A percentile compares a stretch with the other conserved stretches of the same genome.
phyloP scores from a whole-genome alignment of 2,888 invertebrate genomes.

The Sylvicola cinctus region DNA sequence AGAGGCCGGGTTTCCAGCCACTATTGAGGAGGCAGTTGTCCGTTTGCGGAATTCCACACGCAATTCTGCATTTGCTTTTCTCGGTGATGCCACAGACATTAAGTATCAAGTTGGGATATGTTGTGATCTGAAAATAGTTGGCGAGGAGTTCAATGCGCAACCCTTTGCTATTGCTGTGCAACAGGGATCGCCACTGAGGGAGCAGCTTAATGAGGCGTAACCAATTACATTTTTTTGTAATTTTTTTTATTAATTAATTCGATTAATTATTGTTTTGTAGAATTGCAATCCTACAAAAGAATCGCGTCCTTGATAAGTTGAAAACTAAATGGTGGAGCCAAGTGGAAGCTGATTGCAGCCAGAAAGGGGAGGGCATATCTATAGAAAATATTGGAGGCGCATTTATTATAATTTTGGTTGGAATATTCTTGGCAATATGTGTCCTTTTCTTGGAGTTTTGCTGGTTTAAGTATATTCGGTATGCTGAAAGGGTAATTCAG shows the following conservation, averaged over 20 bases:
- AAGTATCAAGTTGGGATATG: constrained; percentile 28
- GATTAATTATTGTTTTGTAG: constrained; percentile 38
- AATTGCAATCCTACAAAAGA: constrained; percentile 78
- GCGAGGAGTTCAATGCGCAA: constrained; percentile 92
- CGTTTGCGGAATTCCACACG: constrained; percentile 45
- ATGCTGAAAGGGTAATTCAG: no score
- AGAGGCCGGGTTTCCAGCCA: constrained; percentile 57
- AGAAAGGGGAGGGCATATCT: constrained; percentile 91
- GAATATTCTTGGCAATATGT: no score
- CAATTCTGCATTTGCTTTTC: constrained; percentile 69
- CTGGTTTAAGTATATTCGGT: no score
- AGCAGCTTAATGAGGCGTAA: constrained; percentile 89
- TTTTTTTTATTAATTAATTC: not conserved
- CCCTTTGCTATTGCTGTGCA: constrained; percentile 96
- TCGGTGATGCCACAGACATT: constrained; percentile 89
- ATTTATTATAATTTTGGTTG: constrained; percentile 92
- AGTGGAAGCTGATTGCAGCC: constrained; percentile 59
- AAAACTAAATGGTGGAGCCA: constrained; percentile 96
- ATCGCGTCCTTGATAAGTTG: constrained; percentile 74
- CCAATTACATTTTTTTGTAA: no score
- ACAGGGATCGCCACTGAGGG: constrained; percentile 83
- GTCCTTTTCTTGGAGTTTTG: no score
- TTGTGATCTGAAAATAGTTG: constrained; percentile 69
- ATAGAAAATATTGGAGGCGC: constrained; percentile 97
- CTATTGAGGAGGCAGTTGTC: constrained; percentile 57